Conservation (phyloP, 2,797 vertebrate species). For the Silurus lanzhouensis region DNA sequence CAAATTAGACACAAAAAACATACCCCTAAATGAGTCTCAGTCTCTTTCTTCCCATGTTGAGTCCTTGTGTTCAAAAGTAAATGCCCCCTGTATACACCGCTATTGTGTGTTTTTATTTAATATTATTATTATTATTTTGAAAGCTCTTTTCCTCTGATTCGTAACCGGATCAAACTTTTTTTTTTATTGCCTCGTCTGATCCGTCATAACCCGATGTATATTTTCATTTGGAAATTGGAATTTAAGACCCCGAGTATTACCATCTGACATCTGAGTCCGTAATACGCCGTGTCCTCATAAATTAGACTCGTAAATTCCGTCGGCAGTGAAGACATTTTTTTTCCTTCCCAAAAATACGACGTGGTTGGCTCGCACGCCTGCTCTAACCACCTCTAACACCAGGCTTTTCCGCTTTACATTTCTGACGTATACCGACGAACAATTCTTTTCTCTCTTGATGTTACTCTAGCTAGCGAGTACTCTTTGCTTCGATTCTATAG, state of each 20-base stretch:
- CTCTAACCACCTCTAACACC: neutral
- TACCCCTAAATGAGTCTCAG: neutral
- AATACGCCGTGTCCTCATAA: conserved; percentile 4
- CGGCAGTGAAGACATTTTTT: neutral
- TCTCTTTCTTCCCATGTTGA: too few species aligned
- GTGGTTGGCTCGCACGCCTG: neutral
- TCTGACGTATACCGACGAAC: neutral
- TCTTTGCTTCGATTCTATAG: neutral
- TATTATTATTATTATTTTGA: neutral
- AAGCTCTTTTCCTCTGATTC: neutral
- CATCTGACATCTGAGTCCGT: neutral
- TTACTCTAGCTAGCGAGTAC: neutral
- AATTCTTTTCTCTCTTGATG: too few species aligned
- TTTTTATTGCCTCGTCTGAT: neutral
- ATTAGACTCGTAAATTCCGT: conserved; percentile 23
- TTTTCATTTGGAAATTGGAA: conserved; percentile 13
- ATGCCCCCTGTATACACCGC: neutral
- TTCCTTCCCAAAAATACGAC: conserved; percentile 1
- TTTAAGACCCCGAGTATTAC: neutral
- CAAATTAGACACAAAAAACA: neutral
- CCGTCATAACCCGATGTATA: neutral
- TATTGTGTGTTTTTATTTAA: neutral
- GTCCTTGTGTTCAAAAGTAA: neutral
- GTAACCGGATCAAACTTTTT: neutral
- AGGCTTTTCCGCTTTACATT: neutral